Evolutionary conservation across 1,140 invertebrate species (phyloP).

Genomic region (Drosophila ficusphila): DNA sequence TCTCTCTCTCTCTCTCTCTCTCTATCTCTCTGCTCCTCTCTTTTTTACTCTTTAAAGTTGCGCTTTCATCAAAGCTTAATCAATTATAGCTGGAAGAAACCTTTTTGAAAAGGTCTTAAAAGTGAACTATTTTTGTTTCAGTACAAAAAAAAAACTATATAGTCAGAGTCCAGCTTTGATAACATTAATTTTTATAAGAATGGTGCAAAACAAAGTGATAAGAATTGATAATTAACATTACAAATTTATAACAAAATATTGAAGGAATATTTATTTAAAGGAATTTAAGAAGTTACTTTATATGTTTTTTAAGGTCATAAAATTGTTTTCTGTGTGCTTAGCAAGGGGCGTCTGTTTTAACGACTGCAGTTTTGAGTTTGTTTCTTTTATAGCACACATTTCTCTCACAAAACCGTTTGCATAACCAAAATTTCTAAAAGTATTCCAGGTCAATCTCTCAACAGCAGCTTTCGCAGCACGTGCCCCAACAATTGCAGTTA

Average conservation of each 20-base stretch:
- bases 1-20: slow-evolving; percentile 10
- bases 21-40: slow-evolving; percentile 18
- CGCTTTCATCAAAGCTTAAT: slow-evolving; percentile 2
- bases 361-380: slow-evolving; percentile 24
- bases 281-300: too few relatives aligned
- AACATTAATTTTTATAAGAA: background rate
- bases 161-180: background rate
- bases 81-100: slow-evolving; percentile 3
- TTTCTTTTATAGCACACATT: slow-evolving; percentile 28
- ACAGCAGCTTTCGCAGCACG: slow-evolving; percentile 13
- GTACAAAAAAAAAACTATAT: background rate
- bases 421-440: slow-evolving; percentile 64
- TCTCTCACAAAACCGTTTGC: slow-evolving; percentile 55
- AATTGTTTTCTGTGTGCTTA: slow-evolving; percentile 8
- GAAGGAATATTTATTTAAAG: too few relatives aligned
- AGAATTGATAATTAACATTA: background rate
- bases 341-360: background rate
- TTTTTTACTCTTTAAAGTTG: background rate
- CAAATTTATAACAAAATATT: too few relatives aligned
- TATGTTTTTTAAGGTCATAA: too few relatives aligned
- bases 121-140: background rate
- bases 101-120: background rate
- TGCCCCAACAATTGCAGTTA: slow-evolving; percentile 1
- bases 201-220: background rate
- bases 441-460: slow-evolving; percentile 7